Conservation (phyloP, 2,888 invertebrate species). For the Drosophila borealis region DNA sequence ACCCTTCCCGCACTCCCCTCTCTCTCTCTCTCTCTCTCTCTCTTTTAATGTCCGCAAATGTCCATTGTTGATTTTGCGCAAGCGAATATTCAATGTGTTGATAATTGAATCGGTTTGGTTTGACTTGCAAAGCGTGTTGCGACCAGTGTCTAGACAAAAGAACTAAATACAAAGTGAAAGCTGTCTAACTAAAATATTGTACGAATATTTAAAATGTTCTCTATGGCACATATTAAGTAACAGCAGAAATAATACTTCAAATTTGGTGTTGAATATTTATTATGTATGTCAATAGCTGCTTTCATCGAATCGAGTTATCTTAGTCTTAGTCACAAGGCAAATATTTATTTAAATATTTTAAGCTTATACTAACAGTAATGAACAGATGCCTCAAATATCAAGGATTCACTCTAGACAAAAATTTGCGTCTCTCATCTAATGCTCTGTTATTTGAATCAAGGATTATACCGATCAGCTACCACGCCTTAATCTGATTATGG, state of each 20-base stretch:
- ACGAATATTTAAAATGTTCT: constrained; percentile 1
- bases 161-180: constrained; percentile 24
- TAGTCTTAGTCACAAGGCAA: too few species aligned
- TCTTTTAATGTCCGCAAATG: constrained; percentile 20
- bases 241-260: constrained; percentile 3
- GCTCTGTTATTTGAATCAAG: too few species aligned
- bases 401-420: too few species aligned
- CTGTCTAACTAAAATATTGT: constrained; percentile 10
- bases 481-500: too few species aligned
- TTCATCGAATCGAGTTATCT: not conserved
- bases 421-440: too few species aligned
- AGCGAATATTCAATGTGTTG: constrained; percentile 28
- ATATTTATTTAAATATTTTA: too few species aligned
- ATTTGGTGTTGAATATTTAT: not conserved
- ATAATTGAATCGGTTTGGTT: constrained; percentile 30
- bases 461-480: too few species aligned
- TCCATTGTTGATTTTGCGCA: constrained; percentile 50
- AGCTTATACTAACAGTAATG: too few species aligned
- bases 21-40: not conserved
- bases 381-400: too few species aligned
- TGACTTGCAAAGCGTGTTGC: constrained; percentile 14
- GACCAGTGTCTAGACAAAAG: constrained; percentile 48
- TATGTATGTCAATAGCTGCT: not conserved
- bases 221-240: not conserved
- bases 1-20: not conserved